phyloP scores from a whole-genome alignment of 92 coral and sea anemone species.

The Plumapathes pennacea region DNA sequence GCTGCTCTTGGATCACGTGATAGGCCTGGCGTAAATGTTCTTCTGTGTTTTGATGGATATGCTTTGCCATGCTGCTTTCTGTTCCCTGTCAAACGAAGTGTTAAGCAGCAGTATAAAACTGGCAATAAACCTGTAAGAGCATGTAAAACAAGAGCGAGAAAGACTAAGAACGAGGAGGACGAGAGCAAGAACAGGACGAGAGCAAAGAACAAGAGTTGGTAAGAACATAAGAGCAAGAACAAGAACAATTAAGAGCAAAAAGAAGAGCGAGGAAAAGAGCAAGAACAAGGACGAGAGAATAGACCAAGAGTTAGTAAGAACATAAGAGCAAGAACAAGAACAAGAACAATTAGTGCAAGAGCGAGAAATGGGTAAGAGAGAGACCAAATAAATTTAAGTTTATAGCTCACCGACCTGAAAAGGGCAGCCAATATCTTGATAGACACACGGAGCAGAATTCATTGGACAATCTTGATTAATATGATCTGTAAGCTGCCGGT shows the following conservation, averaged over 20 bases:
- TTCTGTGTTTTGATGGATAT: conserved; percentile 53
- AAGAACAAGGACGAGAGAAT: too few species aligned
- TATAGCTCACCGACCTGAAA: conserved; percentile 65
- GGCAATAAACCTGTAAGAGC: background rate
- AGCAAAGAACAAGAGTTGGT: background rate
- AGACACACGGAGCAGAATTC: conserved; percentile 55
- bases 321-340: background rate
- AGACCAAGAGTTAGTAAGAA: background rate
- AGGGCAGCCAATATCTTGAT: conserved; percentile 78
- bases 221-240: background rate
- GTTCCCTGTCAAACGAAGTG: too few species aligned
- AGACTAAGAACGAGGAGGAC: background rate
- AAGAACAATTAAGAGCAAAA: background rate
- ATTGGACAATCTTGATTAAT: conserved; percentile 63
- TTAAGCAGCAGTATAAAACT: too few species aligned
- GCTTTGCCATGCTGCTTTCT: conserved; percentile 66
- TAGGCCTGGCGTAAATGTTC: conserved; percentile 79
- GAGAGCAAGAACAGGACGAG: too few species aligned
- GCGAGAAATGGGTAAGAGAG: too few species aligned
- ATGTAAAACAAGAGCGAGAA: background rate
- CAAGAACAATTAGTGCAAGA: background rate
- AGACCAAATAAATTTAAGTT: background rate
- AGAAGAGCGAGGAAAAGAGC: too few species aligned
- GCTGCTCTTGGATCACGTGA: conserved; percentile 78
- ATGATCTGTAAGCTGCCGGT: conserved; percentile 72